Conservation (phyloP, 2,888 invertebrate species). For the Chromoteleia sp. region DNA sequence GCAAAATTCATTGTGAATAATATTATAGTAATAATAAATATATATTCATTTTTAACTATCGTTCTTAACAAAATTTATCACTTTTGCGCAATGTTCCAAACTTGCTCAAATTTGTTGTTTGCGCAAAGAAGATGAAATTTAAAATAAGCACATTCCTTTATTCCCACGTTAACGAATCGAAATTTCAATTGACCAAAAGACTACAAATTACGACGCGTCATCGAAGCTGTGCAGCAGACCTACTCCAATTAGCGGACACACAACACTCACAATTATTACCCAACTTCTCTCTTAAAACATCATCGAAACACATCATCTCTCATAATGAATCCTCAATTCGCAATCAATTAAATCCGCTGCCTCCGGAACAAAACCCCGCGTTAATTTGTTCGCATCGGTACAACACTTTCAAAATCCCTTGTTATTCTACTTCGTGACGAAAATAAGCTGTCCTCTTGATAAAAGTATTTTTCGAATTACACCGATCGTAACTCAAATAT, state of each 20-base stretch:
- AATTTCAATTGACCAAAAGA: conserved; percentile 31
- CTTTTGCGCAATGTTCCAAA: too few relatives aligned
- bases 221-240: conserved; percentile 19
- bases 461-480: conserved; percentile 1
- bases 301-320: conserved; percentile 50
- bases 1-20: too few relatives aligned
- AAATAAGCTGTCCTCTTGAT: not conserved
- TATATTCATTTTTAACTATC: too few relatives aligned
- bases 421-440: conserved; percentile 19
- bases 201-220: conserved; percentile 39
- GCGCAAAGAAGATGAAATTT: too few relatives aligned
- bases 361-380: conserved; percentile 39
- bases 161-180: conserved; percentile 13
- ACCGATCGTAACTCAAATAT: conserved; percentile 10
- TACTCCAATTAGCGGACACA: conserved; percentile 48
- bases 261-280: conserved; percentile 47
- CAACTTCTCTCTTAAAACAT: conserved; percentile 39
- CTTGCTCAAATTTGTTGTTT: too few relatives aligned
- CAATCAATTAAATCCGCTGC: conserved; percentile 44
- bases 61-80: too few relatives aligned
- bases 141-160: too few relatives aligned
- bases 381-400: conserved; percentile 40
- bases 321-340: conserved; percentile 52
- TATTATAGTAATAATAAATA: too few relatives aligned
- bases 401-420: conserved; percentile 31